Evolutionary conservation across 2,888 invertebrate species (phyloP), one percentile per base, ranked within the genome.

Genomic region (Drosophila stalkeri): DNA sequence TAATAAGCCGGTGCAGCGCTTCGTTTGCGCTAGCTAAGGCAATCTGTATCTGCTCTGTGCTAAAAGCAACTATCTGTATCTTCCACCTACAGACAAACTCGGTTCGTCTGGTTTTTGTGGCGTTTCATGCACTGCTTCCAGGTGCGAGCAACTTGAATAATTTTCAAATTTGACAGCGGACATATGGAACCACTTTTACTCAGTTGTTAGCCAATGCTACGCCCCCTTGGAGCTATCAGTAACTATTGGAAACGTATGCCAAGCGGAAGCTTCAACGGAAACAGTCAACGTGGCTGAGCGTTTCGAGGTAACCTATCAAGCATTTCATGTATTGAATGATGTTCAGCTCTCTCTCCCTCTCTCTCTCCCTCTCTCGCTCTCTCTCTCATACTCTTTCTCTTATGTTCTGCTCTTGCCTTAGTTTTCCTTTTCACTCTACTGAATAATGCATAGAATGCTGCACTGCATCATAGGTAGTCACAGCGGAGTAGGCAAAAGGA

Each of bases 131-230:
- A 74, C 80, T 80, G 82, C 75, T 80, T 75, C 69, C 74, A 66
- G 60, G 61, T 68, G 39, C 63, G 81, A 72, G 77, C 66, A 81
- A 73, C 77, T 86, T 82, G 89, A 87, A 87, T 89, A 85, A 89
- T 89, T 87, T 75, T 63, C 80, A 85, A 83, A 85, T 89, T 85
- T 87, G 89, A 87, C 89, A 89, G 86, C 81, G 77, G 77, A 87
- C 87, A 87, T 74, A 82, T 83, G 81, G 80, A 63, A 71, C 73
- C 83, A 64, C 56, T 39, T 52, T 65, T 41, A 20, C 65, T 54
- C 37, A 62, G 62, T 49, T 66, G 71, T 31, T 63, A 44, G 74
- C 61, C 65, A 57, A 46, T 51, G 64, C 68, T 73, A 68, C 70
- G 62, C 67, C 69, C 69, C 44, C 62, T 8, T 62, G 3, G 52